Evolutionary conservation across 1,140 invertebrate genomes (phyloP), one percentile per base, ranked within the genome.

Genomic region (Panonychus citri): DNA sequence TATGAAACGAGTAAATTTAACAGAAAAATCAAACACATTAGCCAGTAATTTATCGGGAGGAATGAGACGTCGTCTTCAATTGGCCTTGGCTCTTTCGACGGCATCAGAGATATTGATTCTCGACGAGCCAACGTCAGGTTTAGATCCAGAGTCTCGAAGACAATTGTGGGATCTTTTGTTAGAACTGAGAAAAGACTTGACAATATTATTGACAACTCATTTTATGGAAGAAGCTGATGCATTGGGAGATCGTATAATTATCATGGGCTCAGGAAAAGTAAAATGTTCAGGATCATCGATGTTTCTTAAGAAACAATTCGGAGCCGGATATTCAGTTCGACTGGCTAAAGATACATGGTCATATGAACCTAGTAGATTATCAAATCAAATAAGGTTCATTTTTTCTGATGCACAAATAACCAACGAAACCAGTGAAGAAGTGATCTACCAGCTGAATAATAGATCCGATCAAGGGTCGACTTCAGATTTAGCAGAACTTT

Each of bases 151-250:
- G 58, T 72, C 74, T 4, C 65, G 78, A 37, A 66, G 75, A 59
- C 69, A 70, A 50, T 74, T 80, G 54, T 80, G 78, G 78, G 77
- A 79, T 60, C 61, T 74, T 17, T 60, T 75, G 13, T 37, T 58
- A 1, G 19, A 57, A 24, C 39, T 62, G 5, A 40, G 62, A 39
- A 50, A 55, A 19, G 63, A 77, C 72, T 61, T 65, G 21, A 91
- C 88, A 2, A 83, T 96, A 63, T 70, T 97, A 5, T 75, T 97
- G 1, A 91, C 87, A 2, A 97, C 91, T 0, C 93, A 97, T 70
- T 93, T 87, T 68, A 94, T 97, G 88, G 93, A 96, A 70, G 93
- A 97, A 72, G 91, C 91, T 10, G 91, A 97, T 54, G 53, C 64
- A 12, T 64, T 77, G 0, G 73, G 73, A 8, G 76, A 77, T 60